Evolutionary conservation across 2,797 vertebrate genomes (phyloP).

Genomic region (Galagoides demidoff): DNA sequence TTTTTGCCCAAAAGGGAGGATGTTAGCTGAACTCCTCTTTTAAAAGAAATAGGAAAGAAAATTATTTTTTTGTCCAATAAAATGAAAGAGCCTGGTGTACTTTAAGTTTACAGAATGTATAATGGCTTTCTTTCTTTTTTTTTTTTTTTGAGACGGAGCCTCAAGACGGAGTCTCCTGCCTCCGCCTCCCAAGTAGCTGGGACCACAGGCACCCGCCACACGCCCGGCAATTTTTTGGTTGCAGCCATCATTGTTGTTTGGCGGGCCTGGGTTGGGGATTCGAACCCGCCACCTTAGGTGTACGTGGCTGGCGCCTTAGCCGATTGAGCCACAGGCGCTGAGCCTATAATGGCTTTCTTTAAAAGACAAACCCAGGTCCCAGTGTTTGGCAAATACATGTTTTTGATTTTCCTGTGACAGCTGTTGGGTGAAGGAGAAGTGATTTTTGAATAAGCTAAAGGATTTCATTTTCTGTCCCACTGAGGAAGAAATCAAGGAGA

Average conservation of each 20-base stretch:
- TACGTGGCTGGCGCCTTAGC: no score
- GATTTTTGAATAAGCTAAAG: background rate
- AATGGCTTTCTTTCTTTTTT: background rate
- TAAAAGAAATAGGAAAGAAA: background rate
- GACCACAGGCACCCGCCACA: no score
- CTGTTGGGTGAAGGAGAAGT: background rate
- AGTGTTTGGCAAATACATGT: background rate
- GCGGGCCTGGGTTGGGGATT: no score
- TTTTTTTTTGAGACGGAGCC: no score
- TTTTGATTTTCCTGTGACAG: background rate
- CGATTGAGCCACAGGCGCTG: no score
- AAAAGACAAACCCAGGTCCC: background rate
- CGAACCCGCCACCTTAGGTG: no score
- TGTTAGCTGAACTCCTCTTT: background rate
- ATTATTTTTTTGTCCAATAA: slow-evolving; percentile 1
- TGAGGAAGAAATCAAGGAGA: background rate
- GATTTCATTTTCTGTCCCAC: background rate
- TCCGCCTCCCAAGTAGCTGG: no score
- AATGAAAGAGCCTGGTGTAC: background rate
- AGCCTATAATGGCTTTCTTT: background rate
- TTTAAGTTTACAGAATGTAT: background rate
- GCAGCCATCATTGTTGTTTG: no score
- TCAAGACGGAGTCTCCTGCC: no score
- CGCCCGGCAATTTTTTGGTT: no score
- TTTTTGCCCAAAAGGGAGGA: background rate